A percentile compares a stretch with the other conserved stretches of the same genome.
Conservation (phyloP, 2,797 vertebrate genomes). For the Poeciliopsis gracilis region DNA sequence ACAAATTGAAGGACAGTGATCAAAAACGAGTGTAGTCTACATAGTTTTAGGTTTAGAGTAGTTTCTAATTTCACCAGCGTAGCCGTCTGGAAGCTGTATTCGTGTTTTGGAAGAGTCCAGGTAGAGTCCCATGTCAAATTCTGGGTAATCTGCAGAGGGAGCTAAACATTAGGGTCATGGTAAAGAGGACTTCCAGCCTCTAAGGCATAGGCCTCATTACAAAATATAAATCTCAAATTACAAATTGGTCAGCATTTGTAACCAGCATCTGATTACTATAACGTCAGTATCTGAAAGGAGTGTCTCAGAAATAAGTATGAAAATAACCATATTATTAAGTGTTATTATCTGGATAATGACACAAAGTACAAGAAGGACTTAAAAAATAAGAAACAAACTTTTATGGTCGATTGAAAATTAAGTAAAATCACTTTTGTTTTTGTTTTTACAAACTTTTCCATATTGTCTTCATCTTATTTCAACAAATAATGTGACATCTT, state of each 20-base stretch:
- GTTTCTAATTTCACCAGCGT: neutral
- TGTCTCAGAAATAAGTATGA: neutral
- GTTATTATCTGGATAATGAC: neutral
- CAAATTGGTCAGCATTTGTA: neutral
- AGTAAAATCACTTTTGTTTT: neutral
- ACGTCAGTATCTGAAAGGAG: neutral
- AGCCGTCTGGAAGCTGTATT: neutral
- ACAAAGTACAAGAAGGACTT: neutral
- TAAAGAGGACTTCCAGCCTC: neutral
- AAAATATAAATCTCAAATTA: neutral
- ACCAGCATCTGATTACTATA: neutral
- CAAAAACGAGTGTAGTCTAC: neutral
- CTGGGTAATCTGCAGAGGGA: neutral
- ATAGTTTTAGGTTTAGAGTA: neutral
- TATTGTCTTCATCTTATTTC: neutral
- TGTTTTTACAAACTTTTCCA: neutral
- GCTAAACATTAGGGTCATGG: neutral
- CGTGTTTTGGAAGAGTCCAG: neutral
- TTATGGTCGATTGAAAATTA: neutral
- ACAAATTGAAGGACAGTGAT: neutral
- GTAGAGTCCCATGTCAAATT: neutral
- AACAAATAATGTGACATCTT: neutral
- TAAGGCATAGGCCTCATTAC: neutral
- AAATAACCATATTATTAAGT: neutral
- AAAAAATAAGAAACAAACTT: neutral